Evolutionary conservation across 30 jellyfish, hydroid and myxozoan species (phyloP).

Genomic region (Mastigias papua): DNA sequence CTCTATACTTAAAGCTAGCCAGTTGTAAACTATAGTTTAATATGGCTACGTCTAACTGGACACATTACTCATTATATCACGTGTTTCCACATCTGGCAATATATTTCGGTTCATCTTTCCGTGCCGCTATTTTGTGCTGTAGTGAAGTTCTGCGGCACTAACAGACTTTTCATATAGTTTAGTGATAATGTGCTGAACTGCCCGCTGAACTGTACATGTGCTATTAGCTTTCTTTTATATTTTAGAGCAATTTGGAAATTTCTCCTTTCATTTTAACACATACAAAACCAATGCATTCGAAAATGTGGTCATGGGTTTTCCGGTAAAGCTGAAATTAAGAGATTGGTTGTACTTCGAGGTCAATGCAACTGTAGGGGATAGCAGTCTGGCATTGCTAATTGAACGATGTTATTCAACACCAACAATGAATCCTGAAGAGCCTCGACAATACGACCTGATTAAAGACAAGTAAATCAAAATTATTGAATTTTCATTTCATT

Average conservation of each 20-base stretch:
- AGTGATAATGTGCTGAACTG: no score
- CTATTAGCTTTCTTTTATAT: no score
- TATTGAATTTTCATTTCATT: neutral
- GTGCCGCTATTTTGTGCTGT: no score
- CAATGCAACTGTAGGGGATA: neutral
- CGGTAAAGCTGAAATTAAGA: constrained; percentile 9
- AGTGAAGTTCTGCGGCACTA: no score
- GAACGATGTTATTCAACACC: constrained; percentile 18
- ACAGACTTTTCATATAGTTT: no score
- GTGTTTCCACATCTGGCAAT: no score
- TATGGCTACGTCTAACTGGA: no score
- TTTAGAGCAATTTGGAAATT: constrained; percentile 14
- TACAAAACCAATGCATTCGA: neutral
- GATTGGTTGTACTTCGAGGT: constrained; percentile 18
- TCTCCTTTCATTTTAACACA: neutral
- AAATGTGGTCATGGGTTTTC: neutral
- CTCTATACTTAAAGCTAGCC: no score
- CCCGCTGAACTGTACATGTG: neutral
- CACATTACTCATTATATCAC: no score
- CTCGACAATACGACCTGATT: neutral
- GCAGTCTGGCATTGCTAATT: neutral
- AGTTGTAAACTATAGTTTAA: no score
- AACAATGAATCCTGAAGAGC: neutral
- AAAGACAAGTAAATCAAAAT: neutral
- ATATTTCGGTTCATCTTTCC: no score